Conservation (phyloP, 2,797 vertebrate genomes). For the Pangasius mekongensis region DNA sequence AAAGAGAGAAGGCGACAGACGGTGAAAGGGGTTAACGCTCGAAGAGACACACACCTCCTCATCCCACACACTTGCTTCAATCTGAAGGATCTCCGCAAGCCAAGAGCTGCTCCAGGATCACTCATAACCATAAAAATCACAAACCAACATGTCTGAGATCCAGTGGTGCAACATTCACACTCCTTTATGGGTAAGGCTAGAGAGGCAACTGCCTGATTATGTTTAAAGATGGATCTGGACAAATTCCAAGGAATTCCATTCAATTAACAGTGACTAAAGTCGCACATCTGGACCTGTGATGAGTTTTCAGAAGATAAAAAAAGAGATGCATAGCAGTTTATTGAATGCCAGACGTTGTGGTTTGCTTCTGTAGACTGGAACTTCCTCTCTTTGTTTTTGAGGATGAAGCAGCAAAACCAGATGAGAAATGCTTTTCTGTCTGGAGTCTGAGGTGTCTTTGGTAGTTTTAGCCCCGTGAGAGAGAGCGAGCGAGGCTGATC, state of each 20-base stretch:
- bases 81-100: constrained; percentile 12
- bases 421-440: constrained; percentile 36
- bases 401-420: constrained; percentile 35
- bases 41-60: constrained; percentile 66
- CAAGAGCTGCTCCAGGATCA: constrained; percentile 29
- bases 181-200: not conserved
- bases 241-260: not conserved
- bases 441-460: constrained; percentile 22
- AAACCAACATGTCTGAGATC: constrained; percentile 8
- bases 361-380: constrained; percentile 38
- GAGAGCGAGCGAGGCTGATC: constrained; percentile 14
- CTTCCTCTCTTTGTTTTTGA: constrained; percentile 36
- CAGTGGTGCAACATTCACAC: not conserved
- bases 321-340: constrained; percentile 4
- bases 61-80: constrained; percentile 46
- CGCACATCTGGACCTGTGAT: constrained; percentile 20
- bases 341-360: constrained; percentile 34
- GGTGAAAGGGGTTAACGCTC: constrained; percentile 74
- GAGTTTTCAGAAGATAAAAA: constrained; percentile 9
- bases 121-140: constrained; percentile 17
- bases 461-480: not conserved
- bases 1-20: constrained; percentile 67
- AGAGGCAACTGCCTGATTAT: not conserved
- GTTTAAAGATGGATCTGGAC: not conserved
- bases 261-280: constrained; percentile 9